Evolutionary conservation across 1,140 invertebrate genomes (phyloP), one percentile per base, ranked within the genome.

Genomic region (Leptestheria dahalacensis): DNA sequence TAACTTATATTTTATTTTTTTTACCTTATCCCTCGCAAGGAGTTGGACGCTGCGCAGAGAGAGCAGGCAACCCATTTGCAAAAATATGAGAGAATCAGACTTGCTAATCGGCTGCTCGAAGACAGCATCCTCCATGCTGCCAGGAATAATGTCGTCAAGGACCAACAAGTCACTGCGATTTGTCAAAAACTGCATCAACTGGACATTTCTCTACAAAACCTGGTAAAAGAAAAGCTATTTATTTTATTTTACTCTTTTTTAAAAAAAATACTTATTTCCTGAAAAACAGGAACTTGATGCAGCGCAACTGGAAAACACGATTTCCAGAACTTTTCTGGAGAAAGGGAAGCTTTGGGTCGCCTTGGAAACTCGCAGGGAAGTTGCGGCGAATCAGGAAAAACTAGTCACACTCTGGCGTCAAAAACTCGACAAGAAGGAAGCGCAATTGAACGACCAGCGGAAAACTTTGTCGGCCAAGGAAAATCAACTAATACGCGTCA

Each of bases 341-440:
- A 20, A 33, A 26, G 53, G 21, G 26, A 63, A 67, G 9, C 70
- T 78, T 25, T 74, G 78, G 62, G 76, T 75, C 59, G 72, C 78
- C 26, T 12, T 55, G 53, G 26, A 25, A 20, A 33, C 26, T 3
- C 26, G 20, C 10, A 18, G 6, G 26, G 33, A 55, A 18, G 26
- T 29, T n/a, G 10, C 33, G 24, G 26, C n/a, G 33, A 33, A 55
- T 20, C 26, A 55, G 20, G 24, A 55, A 18, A 33, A 18, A 2
- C 53, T 29, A 18, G 53, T 29, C 10, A 33, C 53, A 11, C 12
- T 29, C 25, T 29, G 25, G n/a, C 26, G 33, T 20, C 25, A 33
- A 10, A 26, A 55, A 28, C 26, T 55, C 26, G 33, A 25, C 15
- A 26, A 20, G 20, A 26, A 29, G 10, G 53, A 55, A 20, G 10